These are phyloP conservation scores for Griposia aprilina DNA, from an alignment of 2,888 invertebrate species.

Conservation along the genomic window DNA sequence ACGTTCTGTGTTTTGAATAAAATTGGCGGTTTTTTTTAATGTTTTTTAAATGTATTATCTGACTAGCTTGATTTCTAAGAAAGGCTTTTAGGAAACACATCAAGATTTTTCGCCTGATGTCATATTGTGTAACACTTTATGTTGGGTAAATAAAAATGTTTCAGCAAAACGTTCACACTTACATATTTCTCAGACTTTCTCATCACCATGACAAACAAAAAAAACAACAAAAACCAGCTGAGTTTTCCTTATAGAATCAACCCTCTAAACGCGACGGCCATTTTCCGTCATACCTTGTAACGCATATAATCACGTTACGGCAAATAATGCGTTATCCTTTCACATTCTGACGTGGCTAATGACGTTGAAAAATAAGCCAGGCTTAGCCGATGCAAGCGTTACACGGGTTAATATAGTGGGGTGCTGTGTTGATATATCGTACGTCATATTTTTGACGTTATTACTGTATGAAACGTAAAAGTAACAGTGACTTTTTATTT, in stretches of 20 bases:
- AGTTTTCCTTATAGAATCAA: constrained; percentile 59
- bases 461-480: constrained; percentile 66
- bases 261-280: constrained; percentile 49
- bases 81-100: no score
- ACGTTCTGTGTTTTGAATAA: no score
- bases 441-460: constrained; percentile 74
- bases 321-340: constrained; percentile 78
- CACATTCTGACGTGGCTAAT: constrained; percentile 75
- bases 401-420: constrained; percentile 70
- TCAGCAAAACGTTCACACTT: not conserved
- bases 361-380: constrained; percentile 78
- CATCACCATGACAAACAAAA: constrained; percentile 41
- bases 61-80: no score
- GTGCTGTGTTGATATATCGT: constrained; percentile 74
- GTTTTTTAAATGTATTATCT: no score
- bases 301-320: constrained; percentile 72
- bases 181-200: not conserved
- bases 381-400: constrained; percentile 76
- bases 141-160: not conserved
- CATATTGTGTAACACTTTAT: not conserved
- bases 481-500: constrained; percentile 75
- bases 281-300: constrained; percentile 67
- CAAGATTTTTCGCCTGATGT: not conserved
- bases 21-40: no score
- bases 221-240: constrained; percentile 19